Base-by-base conservation (phyloP, 2,797 vertebrate species). In the Discoglossus pictus region DNA sequence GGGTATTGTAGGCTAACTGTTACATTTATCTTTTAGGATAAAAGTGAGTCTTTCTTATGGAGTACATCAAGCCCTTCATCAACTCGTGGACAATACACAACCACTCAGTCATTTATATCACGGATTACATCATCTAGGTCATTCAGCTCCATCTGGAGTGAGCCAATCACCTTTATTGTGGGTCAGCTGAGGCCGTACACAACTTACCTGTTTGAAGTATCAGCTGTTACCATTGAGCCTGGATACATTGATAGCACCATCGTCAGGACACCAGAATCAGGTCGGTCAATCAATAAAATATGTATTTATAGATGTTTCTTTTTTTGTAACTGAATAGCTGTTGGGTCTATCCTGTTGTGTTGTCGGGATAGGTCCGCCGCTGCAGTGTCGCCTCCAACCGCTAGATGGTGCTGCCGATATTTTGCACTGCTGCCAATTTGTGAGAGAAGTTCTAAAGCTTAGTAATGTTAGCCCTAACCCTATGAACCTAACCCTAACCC, bases 131-230 rank as follows among this genome's bases (percentile, higher is more conserved):
- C 86, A 0, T 78, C 80, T 0, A 91, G 84, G 63, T 89, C 89
- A 23, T 85, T 90, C 7, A 90, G 85, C 51, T 90, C 92, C 21
- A 83, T 92, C 67, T 97, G 96, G 95, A 92, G 82, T 27, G 89
- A 97, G 43, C 93, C 95, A 2, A 95, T 98, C 76, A 96, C 91
- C 36, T 93, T 95, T 38, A 85, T 90, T 44, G 85, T 98, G 64
- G 91, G 92, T 59, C 87, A 91, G 67, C 87, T 99, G 65, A 91
- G 88, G 56, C 91, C 97, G 25, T 96, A 93, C 38, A 97, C 95
- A 0, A 91, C 96, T 0, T 99, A 98, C 48, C 89, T 99, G 5
- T 98, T 98, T 68, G 96, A 99, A 82, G 97, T 98, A 67, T 99
- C 96, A 17, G 96, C 95, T 63, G 92, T 94, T 72, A 98, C 94